phyloP scores from a whole-genome alignment of 2,888 invertebrate species.

The Poecilobothrus nobilitatus region DNA sequence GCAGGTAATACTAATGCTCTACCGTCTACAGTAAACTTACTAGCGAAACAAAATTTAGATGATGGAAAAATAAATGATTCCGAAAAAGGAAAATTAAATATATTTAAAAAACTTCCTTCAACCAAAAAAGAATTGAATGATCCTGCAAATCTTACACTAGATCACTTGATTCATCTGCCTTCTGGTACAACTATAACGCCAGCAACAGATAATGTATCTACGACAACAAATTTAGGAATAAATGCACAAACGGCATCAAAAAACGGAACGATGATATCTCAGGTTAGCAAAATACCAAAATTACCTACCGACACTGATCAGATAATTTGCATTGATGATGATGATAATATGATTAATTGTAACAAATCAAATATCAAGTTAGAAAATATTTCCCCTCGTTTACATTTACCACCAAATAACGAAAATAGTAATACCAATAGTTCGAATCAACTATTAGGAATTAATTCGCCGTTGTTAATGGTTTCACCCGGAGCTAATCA shows the following conservation, averaged over 20 bases:
- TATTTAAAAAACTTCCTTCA: slow-evolving; percentile 77
- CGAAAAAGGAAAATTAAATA: slow-evolving; percentile 76
- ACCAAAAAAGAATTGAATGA: slow-evolving; percentile 56
- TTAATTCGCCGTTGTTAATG: background rate
- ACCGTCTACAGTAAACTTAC: background rate
- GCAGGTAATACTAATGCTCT: background rate
- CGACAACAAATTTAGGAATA: slow-evolving; percentile 21
- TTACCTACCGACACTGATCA: background rate
- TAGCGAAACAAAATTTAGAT: background rate
- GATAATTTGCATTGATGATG: slow-evolving; percentile 10
- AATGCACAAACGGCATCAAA: slow-evolving; percentile 11
- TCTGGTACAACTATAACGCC: slow-evolving; percentile 42
- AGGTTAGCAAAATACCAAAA: background rate
- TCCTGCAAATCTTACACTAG: slow-evolving; percentile 18
- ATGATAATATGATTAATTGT: background rate
- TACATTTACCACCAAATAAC: background rate
- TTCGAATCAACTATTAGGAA: background rate
- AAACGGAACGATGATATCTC: background rate
- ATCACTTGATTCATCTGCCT: slow-evolving; percentile 31
- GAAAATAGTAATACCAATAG: background rate
- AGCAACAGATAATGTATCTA: slow-evolving; percentile 25
- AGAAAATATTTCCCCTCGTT: background rate
- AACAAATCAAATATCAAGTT: background rate
- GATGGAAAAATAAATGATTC: slow-evolving; percentile 62
- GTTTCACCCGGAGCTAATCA: background rate